Percentiles rank a stretch among this genome's conserved stretches.
Evolutionary conservation across 2,888 invertebrate species (phyloP).

Genomic region (Venusia cambrica): DNA sequence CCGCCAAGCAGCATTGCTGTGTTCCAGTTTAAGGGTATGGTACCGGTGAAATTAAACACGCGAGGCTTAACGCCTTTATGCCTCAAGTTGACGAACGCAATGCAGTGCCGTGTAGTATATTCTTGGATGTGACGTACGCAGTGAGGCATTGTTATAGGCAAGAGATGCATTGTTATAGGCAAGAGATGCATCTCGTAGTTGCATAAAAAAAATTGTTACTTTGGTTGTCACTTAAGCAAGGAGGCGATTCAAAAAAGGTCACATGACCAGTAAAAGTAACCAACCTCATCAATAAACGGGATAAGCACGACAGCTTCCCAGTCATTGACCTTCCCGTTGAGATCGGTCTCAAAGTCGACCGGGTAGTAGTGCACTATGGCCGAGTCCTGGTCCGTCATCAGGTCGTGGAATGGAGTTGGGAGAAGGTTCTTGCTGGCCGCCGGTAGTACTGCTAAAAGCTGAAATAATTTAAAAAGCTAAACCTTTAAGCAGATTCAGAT

Average conservation of each 20-base stretch:
- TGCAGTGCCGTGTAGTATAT: too few species aligned
- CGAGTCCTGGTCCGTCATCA: conserved; percentile 90
- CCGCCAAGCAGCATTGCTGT: too few species aligned
- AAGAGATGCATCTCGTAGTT: too few species aligned
- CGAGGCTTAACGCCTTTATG: neutral
- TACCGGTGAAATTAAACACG: too few species aligned
- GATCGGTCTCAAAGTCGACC: conserved; percentile 92
- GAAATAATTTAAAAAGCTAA: conserved; percentile 30
- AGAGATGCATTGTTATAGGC: too few species aligned
- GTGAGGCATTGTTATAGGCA: too few species aligned
- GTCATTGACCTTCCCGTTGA: conserved; percentile 97
- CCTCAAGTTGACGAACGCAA: neutral
- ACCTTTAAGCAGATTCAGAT: too few species aligned
- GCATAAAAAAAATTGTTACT: too few species aligned
- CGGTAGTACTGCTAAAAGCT: conserved; percentile 93
- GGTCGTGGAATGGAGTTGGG: conserved; percentile 87
- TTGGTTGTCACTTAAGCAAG: too few species aligned
- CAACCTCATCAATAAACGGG: conserved; percentile 94
- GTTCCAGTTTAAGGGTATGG: too few species aligned
- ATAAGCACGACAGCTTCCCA: conserved; percentile 98
- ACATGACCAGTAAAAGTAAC: neutral
- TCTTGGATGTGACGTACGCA: too few species aligned
- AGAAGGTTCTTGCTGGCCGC: conserved; percentile 90
- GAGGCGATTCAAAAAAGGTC: too few species aligned
- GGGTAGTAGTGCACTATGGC: conserved; percentile 96